phyloP scores from a whole-genome alignment of 2,888 invertebrate species.

The Melanophora roralis region DNA sequence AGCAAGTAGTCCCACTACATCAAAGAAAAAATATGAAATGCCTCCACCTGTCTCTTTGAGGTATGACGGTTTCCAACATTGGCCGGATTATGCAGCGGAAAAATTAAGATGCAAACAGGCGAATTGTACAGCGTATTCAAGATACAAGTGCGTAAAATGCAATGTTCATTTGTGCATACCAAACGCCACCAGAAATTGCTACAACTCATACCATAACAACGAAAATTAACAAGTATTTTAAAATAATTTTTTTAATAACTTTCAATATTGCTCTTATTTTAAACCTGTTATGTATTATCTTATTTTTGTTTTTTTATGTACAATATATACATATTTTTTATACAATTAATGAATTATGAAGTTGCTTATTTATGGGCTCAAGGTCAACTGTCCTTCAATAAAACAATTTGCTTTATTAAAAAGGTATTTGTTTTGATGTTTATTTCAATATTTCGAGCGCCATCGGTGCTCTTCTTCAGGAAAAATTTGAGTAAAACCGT shows the following conservation, averaged over 20 bases:
- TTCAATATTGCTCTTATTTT: background rate
- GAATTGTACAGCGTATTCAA: slow-evolving; percentile 1
- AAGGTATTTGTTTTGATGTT: no score
- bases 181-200: background rate
- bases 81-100: no score
- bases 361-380: no score
- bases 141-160: background rate
- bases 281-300: background rate
- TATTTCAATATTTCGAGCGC: no score
- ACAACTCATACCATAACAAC: background rate
- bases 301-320: background rate
- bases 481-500: no score
- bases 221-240: background rate
- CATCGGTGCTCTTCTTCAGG: no score
- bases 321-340: background rate
- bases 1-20: background rate
- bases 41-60: background rate
- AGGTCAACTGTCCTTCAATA: no score
- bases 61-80: background rate
- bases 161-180: background rate
- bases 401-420: no score
- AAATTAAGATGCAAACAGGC: no score
- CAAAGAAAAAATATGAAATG: background rate
- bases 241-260: background rate
- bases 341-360: background rate